Base-by-base conservation (phyloP, 1,140 invertebrate species). In the Drosophila baimaii region DNA sequence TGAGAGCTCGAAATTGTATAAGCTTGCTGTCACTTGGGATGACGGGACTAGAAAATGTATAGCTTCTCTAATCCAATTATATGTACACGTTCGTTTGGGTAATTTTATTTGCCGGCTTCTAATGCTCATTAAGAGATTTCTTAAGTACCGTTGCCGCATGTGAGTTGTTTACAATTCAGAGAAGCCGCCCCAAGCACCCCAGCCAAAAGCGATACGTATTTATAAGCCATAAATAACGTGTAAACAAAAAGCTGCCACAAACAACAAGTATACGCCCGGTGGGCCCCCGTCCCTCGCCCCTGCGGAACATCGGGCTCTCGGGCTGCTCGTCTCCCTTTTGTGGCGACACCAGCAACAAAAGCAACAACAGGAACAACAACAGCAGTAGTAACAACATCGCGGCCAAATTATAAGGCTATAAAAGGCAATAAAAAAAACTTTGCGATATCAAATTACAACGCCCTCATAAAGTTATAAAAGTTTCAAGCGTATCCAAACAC, bases 371-470 rank as follows among this genome's bases (percentile, higher is more conserved):
- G 39, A 68, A 31, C 37, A 78, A 39, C 54, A 71, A 27, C 46
- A 15, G 13, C 19, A 33, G 51, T 63, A 59, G 66, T 62, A 73
- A 80, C 71, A 89, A 66, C 84, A 86, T 89, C 84, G 84, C 83
- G 83, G 83, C 83, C 83, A 88, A 86, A 86, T 86, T 86, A 86
- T 86, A 86, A 89, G 83, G 84, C 83, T 88, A 86, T 86, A 86
- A 86, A 86, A 86, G 84, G 84, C 84, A 86, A 86, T 86, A 86
- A 86, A 86, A 81, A 75, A 76, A 86, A 86, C 79, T 86, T 86
- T 86, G 84, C 83, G 83, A 86, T 86, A 86, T 86, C 83, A 86
- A 86, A 86, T 86, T 86, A 86, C 83, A 88, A 79, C 83, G 79
- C 79, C 84, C 83, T 86, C 83, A 86, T 86, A 86, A 86, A 86